Percentiles rank a stretch among this genome's conserved stretches.
Evolutionary conservation across 1,140 invertebrate species (phyloP).

Genomic region (Limonius californicus): DNA sequence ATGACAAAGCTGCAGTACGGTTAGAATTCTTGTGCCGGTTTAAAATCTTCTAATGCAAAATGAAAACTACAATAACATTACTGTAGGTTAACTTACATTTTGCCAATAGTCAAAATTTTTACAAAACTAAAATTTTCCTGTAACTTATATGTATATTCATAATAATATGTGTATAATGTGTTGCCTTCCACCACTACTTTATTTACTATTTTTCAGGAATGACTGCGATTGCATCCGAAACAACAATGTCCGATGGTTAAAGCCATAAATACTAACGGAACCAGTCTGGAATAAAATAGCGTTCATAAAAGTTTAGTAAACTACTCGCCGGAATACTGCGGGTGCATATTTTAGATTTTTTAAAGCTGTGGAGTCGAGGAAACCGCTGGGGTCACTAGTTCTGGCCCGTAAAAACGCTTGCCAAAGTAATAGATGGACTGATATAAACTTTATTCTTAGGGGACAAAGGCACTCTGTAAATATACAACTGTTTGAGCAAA

Average conservation of each 20-base stretch:
- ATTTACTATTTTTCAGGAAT: too few relatives aligned
- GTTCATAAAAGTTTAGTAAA: conserved; percentile 28
- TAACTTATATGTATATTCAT: too few relatives aligned
- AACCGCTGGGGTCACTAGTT: conserved; percentile 25
- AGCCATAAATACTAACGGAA: conserved; percentile 19
- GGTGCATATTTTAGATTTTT: conserved; percentile 29
- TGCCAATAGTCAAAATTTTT: too few relatives aligned
- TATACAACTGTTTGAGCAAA: conserved; percentile 26
- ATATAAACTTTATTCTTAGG: conserved; percentile 22
- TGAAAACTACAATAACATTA: too few relatives aligned
- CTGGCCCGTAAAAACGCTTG: conserved; percentile 22
- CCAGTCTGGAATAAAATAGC: conserved; percentile 17
- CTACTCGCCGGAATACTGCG: conserved; percentile 20
- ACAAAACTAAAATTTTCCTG: too few relatives aligned
- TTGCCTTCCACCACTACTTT: too few relatives aligned
- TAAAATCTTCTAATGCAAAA: too few relatives aligned
- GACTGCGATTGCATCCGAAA: too few relatives aligned
- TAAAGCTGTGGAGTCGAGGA: conserved; percentile 18
- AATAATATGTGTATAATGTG: too few relatives aligned
- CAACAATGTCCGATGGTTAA: conserved; percentile 4
- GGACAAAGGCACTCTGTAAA: conserved; percentile 17
- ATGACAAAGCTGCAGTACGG: too few relatives aligned
- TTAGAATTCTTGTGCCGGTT: too few relatives aligned
- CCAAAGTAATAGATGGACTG: conserved; percentile 20
- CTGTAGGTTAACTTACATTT: too few relatives aligned